Evolutionary conservation across 2,113 vertebrate species (phyloP), one percentile per base, ranked within the genome.

Genomic region (Trichomycterus rosablanca): DNA sequence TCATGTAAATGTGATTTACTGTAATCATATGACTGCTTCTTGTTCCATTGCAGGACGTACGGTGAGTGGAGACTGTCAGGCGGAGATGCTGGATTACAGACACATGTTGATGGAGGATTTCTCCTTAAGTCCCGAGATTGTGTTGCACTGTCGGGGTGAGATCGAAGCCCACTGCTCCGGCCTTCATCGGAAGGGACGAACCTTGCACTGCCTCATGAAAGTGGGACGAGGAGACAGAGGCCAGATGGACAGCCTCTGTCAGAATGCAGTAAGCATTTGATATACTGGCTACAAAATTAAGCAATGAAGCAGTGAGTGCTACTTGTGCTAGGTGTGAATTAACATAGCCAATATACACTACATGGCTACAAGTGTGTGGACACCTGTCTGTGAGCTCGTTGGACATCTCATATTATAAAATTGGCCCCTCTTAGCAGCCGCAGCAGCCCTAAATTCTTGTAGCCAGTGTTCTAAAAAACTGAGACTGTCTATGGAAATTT

Each of bases 31-130:
- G 7, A 8, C 9, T n/a, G 34, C 20, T 39, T 8, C 32, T 9
- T 35, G 43, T 68, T 37, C 22, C 1, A 9, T 18, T 10, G 39
- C 60, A 94, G 92, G 92, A 20, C 88, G 90, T 2, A 87, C 86
- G 1, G 90, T 94, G 62, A 92, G 87, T 78, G 91, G 91, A 0
- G 91, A 94, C 66, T 93, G 92, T 80, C 92, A 94, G 76, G 92
- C 90, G 0, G 92, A 94, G 54, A 94, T 94, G 92, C 34, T 92
- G 66, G 92, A 94, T 72, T 94, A 93, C 79, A 80, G 91, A 3
- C 89, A 89, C 56, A 94, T 93, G 90, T 74, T 94, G 45, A 93
- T 94, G 90, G 92, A 93, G 44, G 92, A 94, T 73, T 94, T 92
- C 70, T 94, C 92, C 0, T 72, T 94, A 74, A 94, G 90, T 71